Conservation (phyloP, 2,888 invertebrate genomes). For the Stenodema calcarata region DNA sequence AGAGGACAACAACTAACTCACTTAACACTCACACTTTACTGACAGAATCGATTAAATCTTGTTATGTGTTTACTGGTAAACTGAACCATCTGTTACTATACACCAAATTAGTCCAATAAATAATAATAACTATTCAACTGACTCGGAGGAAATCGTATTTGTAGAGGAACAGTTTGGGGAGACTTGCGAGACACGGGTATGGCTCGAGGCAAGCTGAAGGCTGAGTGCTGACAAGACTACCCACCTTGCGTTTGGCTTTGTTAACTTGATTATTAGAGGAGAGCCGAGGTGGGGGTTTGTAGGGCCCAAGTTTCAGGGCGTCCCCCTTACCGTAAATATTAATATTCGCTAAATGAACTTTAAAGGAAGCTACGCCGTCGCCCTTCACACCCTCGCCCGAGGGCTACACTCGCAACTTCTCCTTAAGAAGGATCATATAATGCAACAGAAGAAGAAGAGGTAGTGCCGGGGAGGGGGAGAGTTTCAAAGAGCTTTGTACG, state of each 20-base stretch:
- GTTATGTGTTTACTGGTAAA: neutral
- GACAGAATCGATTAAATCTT: neutral
- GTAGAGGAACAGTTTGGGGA: neutral
- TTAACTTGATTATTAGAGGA: conserved; percentile 4
- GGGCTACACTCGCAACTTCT: neutral
- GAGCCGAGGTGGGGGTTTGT: neutral
- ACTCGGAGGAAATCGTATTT: neutral
- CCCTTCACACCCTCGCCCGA: neutral
- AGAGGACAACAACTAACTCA: too few relatives aligned
- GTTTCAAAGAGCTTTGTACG: neutral
- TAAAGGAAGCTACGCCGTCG: neutral
- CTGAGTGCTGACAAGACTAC: neutral
- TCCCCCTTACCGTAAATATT: conserved; percentile 8
- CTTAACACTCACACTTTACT: too few relatives aligned
- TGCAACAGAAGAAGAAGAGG: neutral
- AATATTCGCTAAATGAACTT: conserved; percentile 22
- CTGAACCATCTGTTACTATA: neutral
- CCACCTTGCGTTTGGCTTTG: conserved; percentile 4
- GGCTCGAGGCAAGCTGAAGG: neutral
- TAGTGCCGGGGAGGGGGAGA: neutral
- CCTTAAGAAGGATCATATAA: neutral
- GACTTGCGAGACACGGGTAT: neutral
- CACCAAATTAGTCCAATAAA: neutral
- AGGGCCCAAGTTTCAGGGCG: neutral
- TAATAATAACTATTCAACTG: neutral